phyloP scores from a whole-genome alignment of 1,140 invertebrate genomes.

The Meloidogyne floridensis region DNA sequence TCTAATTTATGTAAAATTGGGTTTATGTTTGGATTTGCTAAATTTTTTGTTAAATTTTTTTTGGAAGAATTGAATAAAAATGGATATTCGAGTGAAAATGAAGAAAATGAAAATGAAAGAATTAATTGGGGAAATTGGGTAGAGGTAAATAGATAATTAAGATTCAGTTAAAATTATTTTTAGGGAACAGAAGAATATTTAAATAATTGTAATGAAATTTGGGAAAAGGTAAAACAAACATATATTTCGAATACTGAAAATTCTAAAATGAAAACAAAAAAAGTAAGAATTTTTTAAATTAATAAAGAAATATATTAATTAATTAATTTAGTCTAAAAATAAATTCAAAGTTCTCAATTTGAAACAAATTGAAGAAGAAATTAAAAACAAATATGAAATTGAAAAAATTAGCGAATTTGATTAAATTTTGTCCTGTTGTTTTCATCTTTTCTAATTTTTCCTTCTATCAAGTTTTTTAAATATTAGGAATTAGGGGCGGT shows the following conservation, averaged over 20 bases:
- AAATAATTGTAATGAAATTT: not conserved
- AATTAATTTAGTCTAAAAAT: not conserved
- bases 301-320: not conserved
- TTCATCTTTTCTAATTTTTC: no score
- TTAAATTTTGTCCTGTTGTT: not conserved
- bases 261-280: not conserved
- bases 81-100: no score
- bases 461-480: no score
- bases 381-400: not conserved
- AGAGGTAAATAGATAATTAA: not conserved
- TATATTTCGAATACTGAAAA: no score
- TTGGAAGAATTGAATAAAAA: not conserved
- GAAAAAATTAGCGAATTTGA: not conserved
- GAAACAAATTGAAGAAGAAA: not conserved
- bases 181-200: not conserved
- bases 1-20: not conserved
- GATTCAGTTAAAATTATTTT: not conserved
- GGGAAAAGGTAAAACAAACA: not conserved
- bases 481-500: no score
- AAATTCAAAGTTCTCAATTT: not conserved
- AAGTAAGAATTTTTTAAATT: not conserved
- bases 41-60: no score
- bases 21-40: not conserved
- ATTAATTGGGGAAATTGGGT: not conserved
- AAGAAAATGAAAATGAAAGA: not conserved